phyloP scores from a whole-genome alignment of 2,113 vertebrate species.

The Zapornia atra region DNA sequence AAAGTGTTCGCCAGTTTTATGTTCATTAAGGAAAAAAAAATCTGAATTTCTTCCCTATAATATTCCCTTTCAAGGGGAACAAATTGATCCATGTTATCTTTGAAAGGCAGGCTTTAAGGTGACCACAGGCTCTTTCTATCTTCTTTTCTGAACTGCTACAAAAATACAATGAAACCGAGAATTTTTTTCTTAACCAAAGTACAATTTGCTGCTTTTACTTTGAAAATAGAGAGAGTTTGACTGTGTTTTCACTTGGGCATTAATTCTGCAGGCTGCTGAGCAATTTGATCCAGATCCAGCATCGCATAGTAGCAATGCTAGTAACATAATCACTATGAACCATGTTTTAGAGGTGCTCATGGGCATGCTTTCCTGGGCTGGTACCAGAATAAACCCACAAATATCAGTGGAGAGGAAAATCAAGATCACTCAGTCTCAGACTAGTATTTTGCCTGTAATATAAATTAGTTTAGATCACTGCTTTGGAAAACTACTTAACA shows the following conservation, averaged over 20 bases:
- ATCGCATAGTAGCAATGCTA: background rate
- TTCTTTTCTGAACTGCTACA: background rate
- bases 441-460: conserved; percentile 10
- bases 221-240: background rate
- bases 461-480: background rate
- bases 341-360: background rate
- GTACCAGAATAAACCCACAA: conserved; percentile 28
- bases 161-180: background rate
- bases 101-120: background rate
- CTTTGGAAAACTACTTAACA: background rate
- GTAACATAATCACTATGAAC: background rate
- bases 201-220: background rate
- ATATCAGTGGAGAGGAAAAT: background rate
- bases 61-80: background rate
- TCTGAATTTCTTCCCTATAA: background rate
- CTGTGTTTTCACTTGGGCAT: background rate
- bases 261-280: background rate
- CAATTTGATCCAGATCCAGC: background rate
- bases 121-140: background rate
- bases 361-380: background rate
- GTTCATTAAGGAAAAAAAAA: background rate
- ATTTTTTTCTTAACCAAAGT: background rate
- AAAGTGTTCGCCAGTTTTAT: background rate
- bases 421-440: background rate
- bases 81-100: background rate